Evolutionary conservation across 2,113 vertebrate species (phyloP).

Genomic region (Pica pica): DNA sequence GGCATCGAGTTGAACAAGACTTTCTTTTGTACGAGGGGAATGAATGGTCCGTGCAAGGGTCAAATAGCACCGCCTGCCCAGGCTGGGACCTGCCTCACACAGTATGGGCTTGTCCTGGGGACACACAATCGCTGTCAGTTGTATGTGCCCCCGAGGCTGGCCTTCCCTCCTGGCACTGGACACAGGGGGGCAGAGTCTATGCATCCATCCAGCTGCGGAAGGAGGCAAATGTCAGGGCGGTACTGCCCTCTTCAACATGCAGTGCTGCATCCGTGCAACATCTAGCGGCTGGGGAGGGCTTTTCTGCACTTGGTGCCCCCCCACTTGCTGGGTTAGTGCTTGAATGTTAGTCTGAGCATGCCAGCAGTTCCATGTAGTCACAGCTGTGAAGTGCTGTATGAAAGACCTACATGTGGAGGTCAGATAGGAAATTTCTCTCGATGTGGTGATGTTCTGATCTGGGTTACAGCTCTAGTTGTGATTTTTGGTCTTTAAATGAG

Average conservation of each 20-base stretch:
- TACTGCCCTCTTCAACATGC: not conserved
- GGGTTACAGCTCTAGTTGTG: not conserved
- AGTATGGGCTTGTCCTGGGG: slow-evolving; percentile 33
- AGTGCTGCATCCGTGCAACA: not conserved
- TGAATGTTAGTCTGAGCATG: not conserved
- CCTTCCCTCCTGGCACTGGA: slow-evolving; percentile 6
- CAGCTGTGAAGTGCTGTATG: not conserved
- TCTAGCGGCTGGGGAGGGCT: not conserved
- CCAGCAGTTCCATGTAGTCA: not conserved
- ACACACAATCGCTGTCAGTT: not conserved
- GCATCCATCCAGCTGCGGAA: not conserved
- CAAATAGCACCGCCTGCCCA: slow-evolving; percentile 48
- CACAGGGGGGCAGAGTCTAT: slow-evolving; percentile 21
- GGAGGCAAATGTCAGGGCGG: not conserved
- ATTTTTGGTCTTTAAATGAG: not conserved
- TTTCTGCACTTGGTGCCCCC: not conserved
- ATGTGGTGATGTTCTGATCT: not conserved
- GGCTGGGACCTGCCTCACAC: slow-evolving; percentile 31
- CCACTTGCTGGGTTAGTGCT: not conserved
- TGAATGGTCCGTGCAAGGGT: slow-evolving; percentile 38
- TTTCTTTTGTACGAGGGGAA: slow-evolving; percentile 44
- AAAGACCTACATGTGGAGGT: not conserved
- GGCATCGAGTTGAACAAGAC: slow-evolving; percentile 47
- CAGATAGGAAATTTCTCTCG: not conserved
- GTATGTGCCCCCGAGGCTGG: not conserved